A percentile compares a stretch with the other conserved stretches of the same genome.
phyloP scores from a whole-genome alignment of 2,888 invertebrate genomes.

The Baronia brevicornis region DNA sequence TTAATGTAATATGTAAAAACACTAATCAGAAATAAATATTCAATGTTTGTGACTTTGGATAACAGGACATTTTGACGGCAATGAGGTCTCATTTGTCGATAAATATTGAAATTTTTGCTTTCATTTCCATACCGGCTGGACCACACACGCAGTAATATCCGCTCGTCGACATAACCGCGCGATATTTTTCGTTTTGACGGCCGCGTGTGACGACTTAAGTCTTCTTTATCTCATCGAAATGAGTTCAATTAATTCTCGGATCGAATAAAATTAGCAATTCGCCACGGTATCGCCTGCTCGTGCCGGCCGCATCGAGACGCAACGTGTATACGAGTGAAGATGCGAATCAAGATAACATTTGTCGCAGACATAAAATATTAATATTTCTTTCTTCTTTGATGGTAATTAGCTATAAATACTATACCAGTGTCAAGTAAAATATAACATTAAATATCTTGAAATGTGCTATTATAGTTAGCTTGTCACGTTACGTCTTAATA shows the following conservation, averaged over 20 bases:
- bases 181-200: slow-evolving; percentile 45
- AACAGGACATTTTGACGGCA: slow-evolving; percentile 38
- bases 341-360: slow-evolving; percentile 7
- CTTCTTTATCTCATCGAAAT: slow-evolving; percentile 36
- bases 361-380: slow-evolving; percentile 1
- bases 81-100: slow-evolving; percentile 50
- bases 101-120: slow-evolving; percentile 56
- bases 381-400: too few relatives aligned
- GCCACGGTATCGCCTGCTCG: slow-evolving; percentile 32
- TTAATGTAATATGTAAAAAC: neutral
- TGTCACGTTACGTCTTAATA: too few relatives aligned
- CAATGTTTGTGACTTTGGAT: slow-evolving; percentile 38
- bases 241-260: slow-evolving; percentile 54
- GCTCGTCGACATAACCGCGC: slow-evolving; percentile 28
- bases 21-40: slow-evolving; percentile 27
- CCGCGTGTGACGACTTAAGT: slow-evolving; percentile 39
- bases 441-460: too few relatives aligned
- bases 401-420: too few relatives aligned
- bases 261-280: slow-evolving; percentile 56
- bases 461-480: too few relatives aligned
- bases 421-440: too few relatives aligned
- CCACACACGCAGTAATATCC: slow-evolving; percentile 57
- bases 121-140: slow-evolving; percentile 42
- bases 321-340: too few relatives aligned
- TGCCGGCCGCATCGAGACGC: slow-evolving; percentile 11